These are phyloP conservation scores for Caenorhabditis becei DNA, from an alignment of 2,888 invertebrate genomes.

Conservation along the genomic window DNA sequence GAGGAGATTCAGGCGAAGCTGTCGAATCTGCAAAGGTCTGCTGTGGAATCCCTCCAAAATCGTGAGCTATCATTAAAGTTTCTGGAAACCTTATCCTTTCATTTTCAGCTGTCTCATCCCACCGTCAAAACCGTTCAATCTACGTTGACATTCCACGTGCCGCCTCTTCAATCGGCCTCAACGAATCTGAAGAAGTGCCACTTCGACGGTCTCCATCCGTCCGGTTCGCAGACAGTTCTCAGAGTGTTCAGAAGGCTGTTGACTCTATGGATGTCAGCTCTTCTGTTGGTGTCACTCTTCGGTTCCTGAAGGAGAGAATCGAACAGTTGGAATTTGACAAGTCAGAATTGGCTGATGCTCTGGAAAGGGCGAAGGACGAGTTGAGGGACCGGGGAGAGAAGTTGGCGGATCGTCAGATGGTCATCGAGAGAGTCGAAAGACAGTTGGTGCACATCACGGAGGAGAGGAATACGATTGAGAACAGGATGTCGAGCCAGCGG, in stretches of 20 bases:
- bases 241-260: conserved; percentile 26
- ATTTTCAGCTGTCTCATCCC: conserved; percentile 32
- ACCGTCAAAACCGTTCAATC: conserved; percentile 51
- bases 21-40: conserved; percentile 33
- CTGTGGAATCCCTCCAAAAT: conserved; percentile 57
- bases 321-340: conserved; percentile 68
- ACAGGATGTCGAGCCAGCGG: conserved; percentile 65
- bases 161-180: conserved; percentile 38
- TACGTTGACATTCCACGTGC: conserved; percentile 61
- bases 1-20: conserved; percentile 48
- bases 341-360: conserved; percentile 37
- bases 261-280: conserved; percentile 63
- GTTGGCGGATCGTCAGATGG: conserved; percentile 47
- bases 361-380: conserved; percentile 49
- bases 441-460: conserved; percentile 44
- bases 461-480: conserved; percentile 66
- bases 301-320: conserved; percentile 69
- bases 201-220: conserved; percentile 53
- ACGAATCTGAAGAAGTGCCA: conserved; percentile 48
- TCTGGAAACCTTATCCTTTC: background rate
- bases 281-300: conserved; percentile 66
- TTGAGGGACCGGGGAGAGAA: conserved; percentile 45
- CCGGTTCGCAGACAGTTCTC: conserved; percentile 40
- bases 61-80: conserved; percentile 27
- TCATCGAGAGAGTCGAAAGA: conserved; percentile 47